These are phyloP conservation scores for Sturnira hondurensis DNA, from an alignment of 2,113 vertebrate genomes.

Conservation along the genomic window DNA sequence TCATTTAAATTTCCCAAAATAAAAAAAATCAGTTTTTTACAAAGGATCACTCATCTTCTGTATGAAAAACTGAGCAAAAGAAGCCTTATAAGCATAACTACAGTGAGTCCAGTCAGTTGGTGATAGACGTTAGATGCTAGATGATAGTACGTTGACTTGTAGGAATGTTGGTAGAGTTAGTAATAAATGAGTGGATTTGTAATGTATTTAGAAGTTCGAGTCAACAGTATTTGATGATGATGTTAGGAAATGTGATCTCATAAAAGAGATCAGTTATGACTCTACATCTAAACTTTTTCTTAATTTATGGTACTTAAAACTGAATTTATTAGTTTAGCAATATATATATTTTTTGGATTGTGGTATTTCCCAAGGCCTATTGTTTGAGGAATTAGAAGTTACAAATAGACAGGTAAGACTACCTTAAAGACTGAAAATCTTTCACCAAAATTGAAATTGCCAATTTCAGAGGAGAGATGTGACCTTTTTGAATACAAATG, in stretches of 20 bases:
- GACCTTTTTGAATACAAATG: neutral
- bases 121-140: neutral
- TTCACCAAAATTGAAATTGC: neutral
- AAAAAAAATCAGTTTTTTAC: neutral
- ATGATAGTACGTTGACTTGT: neutral
- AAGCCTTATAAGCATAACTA: neutral
- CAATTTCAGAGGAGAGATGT: slow-evolving; percentile 5
- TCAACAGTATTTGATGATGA: neutral
- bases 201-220: neutral
- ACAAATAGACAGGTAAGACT: neutral
- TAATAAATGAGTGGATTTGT: neutral
- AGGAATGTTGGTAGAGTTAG: neutral
- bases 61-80: neutral
- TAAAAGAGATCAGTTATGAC: neutral
- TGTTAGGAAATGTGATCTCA: neutral
- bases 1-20: neutral
- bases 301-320: neutral
- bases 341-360: neutral
- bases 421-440: neutral
- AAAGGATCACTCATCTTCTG: neutral
- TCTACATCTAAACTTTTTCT: neutral
- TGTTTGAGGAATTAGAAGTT: neutral
- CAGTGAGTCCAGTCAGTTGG: neutral
- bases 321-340: neutral
- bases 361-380: neutral